Percentiles rank a stretch among this genome's conserved stretches.
Evolutionary conservation across 2,113 vertebrate genomes (phyloP).

Genomic region (Apaloderma vittatum): DNA sequence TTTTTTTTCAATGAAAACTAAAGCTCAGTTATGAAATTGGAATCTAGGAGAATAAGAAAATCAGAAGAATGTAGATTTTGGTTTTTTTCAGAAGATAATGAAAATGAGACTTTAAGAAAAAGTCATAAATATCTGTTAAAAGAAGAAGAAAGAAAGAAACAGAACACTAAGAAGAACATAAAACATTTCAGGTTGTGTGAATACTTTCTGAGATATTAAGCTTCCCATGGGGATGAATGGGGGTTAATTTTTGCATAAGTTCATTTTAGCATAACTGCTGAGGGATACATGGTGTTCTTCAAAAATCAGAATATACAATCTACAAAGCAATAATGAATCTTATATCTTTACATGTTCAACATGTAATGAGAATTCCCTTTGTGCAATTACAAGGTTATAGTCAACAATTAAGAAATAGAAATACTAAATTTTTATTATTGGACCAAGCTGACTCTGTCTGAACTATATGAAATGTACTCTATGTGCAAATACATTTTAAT

Average conservation of each 20-base stretch:
- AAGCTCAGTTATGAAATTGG: neutral
- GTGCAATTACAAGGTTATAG: neutral
- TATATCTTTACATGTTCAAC: neutral
- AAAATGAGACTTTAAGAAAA: neutral
- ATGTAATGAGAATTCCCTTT: neutral
- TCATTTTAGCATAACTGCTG: neutral
- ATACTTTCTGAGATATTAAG: neutral
- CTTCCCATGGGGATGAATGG: neutral
- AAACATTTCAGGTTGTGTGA: neutral
- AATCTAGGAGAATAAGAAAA: neutral
- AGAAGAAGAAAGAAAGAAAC: neutral
- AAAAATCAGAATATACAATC: neutral
- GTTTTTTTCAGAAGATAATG: neutral
- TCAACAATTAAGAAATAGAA: neutral
- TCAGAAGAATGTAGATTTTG: neutral
- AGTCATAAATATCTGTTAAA: neutral
- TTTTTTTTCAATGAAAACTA: neutral
- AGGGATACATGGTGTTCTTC: neutral
- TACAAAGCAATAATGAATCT: neutral
- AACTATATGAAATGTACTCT: neutral
- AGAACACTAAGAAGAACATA: neutral
- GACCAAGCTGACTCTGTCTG: neutral
- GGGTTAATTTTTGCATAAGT: neutral
- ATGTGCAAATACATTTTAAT: neutral
- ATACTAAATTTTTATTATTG: neutral